A percentile compares a stretch with the other conserved stretches of the same genome.
phyloP scores from a whole-genome alignment of 2,888 invertebrate genomes.

The Pyrrhia umbra region DNA sequence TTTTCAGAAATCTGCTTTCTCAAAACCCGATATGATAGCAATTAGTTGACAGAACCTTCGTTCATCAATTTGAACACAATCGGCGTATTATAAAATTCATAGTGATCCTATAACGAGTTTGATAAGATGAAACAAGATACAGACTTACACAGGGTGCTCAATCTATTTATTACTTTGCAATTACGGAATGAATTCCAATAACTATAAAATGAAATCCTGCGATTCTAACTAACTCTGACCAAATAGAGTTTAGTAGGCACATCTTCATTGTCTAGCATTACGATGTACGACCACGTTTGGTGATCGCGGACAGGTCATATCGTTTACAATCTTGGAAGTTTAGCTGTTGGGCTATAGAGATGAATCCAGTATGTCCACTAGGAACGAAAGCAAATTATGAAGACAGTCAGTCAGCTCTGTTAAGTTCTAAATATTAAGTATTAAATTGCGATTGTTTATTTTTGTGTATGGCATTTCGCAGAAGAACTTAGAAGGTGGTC shows the following conservation, averaged over 20 bases:
- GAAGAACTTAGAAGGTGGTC: too few species aligned
- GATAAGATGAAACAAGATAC: neutral
- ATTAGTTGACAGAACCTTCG: neutral
- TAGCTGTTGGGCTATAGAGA: neutral
- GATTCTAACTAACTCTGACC: constrained; percentile 5
- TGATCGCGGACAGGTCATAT: constrained; percentile 30
- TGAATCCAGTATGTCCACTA: constrained; percentile 25
- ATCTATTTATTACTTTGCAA: neutral
- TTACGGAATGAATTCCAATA: neutral
- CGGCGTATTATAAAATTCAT: neutral
- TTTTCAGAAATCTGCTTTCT: neutral
- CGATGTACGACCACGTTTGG: constrained; percentile 1
- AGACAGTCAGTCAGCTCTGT: too few species aligned
- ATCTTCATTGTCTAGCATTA: constrained; percentile 29
- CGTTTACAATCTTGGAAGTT: constrained; percentile 28
- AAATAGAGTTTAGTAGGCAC: constrained; percentile 7
- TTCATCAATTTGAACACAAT: neutral
- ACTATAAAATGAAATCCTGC: neutral
- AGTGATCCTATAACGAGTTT: neutral
- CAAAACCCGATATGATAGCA: neutral
- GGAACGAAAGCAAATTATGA: too few species aligned
- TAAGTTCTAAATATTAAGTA: too few species aligned
- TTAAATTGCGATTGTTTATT: too few species aligned
- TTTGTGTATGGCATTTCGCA: too few species aligned
- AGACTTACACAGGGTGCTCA: neutral